Percentiles rank a stretch among this genome's conserved stretches.
These are phyloP conservation scores for Sebastes itinus DNA, from an alignment of 2,797 vertebrate species.

Conservation along the genomic window DNA sequence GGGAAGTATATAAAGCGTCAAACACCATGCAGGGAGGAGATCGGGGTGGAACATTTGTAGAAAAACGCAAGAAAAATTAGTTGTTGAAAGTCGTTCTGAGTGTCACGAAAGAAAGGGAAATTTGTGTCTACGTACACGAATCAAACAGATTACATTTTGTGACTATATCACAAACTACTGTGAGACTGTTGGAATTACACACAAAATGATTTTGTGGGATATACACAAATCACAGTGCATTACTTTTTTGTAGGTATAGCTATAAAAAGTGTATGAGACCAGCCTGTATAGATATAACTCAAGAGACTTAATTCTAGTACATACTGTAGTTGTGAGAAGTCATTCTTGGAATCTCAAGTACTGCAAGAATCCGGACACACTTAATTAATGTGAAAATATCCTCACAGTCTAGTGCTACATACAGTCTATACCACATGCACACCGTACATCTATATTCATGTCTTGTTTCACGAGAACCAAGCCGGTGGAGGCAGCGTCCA, in stretches of 20 bases:
- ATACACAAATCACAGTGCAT: too few species aligned
- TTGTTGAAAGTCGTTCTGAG: too few species aligned
- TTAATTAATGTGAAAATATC: not conserved
- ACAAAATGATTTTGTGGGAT: too few species aligned
- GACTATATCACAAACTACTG: rapidly evolving
- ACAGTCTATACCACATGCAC: not conserved
- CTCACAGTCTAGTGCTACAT: not conserved
- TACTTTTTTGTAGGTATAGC: too few species aligned
- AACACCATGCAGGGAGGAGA: too few species aligned
- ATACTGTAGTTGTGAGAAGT: not conserved
- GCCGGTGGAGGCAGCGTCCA: constrained; percentile 4
- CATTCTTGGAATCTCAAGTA: not conserved
- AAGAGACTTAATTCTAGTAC: not conserved
- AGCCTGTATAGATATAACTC: not conserved
- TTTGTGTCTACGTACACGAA: too few species aligned
- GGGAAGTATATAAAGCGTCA: too few species aligned
- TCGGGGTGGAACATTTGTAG: rapidly evolving
- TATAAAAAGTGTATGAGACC: too few species aligned
- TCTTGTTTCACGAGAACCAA: constrained; percentile 1
- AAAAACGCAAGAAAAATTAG: too few species aligned
- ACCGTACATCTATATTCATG: constrained; percentile 4
- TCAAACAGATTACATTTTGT: too few species aligned
- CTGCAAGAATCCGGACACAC: not conserved
- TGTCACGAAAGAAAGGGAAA: too few species aligned
- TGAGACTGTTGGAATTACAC: too few species aligned